Conservation (phyloP, 2,113 vertebrate species). For the Bubo scandiacus region DNA sequence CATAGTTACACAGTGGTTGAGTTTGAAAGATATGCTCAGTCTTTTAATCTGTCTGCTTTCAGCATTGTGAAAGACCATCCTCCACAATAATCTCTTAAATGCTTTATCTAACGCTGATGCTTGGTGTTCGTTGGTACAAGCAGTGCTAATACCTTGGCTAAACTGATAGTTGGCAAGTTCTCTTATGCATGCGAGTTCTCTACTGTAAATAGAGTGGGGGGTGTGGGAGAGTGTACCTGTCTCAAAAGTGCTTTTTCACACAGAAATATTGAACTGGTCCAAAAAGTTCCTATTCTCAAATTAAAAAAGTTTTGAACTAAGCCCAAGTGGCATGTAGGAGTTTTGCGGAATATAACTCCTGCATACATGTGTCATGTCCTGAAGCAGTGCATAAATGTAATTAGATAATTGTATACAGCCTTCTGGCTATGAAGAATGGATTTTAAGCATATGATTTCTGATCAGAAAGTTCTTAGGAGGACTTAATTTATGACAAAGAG, state of each 20-base stretch:
- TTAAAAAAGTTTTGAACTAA: not conserved
- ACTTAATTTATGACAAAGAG: not conserved
- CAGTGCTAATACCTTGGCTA: not conserved
- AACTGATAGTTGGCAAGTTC: not conserved
- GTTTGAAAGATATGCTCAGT: not conserved
- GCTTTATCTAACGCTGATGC: not conserved
- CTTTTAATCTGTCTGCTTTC: slow-evolving; percentile 2
- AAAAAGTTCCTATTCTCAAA: not conserved
- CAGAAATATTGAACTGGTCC: not conserved
- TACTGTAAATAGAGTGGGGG: not conserved
- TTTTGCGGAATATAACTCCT: not conserved
- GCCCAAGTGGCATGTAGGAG: not conserved
- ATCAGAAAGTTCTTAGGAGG: not conserved
- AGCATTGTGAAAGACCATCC: not conserved
- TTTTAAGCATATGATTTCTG: not conserved
- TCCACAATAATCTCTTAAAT: not conserved
- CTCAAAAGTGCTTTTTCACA: not conserved
- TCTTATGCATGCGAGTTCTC: not conserved
- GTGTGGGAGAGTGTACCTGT: not conserved
- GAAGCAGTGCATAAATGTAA: not conserved
- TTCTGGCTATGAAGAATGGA: not conserved
- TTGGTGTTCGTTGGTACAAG: not conserved
- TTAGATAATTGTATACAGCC: not conserved
- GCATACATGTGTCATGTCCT: not conserved
- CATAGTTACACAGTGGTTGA: not conserved